Conservation (phyloP, 2,113 vertebrate species). For the Melanotaenia duboulayi region DNA sequence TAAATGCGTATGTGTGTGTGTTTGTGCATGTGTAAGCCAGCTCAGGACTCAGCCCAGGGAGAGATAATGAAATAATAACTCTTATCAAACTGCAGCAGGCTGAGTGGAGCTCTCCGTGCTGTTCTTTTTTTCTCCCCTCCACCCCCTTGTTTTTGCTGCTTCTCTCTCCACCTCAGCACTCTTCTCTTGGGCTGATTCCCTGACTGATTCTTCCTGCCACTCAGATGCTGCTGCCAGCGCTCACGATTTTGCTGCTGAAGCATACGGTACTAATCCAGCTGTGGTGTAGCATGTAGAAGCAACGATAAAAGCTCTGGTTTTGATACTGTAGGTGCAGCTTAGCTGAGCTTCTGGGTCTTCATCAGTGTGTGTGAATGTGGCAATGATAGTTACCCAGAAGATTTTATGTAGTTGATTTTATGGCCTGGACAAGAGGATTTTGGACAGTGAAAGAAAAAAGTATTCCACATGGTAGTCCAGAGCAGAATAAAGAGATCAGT, state of each 20-base stretch:
- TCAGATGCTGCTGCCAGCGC: slow-evolving; percentile 41
- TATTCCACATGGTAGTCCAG: slow-evolving; percentile 46
- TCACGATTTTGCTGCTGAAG: slow-evolving; percentile 32
- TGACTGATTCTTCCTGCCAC: slow-evolving; percentile 60
- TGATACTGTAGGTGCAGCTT: slow-evolving; percentile 18
- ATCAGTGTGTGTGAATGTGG: slow-evolving; percentile 4
- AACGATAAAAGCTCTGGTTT: slow-evolving; percentile 11
- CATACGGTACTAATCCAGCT: slow-evolving; percentile 50
- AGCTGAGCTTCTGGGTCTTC: slow-evolving; percentile 15
- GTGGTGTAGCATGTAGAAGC: slow-evolving; percentile 19
- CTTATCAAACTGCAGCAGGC: slow-evolving; percentile 81
- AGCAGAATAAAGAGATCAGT: slow-evolving; percentile 72
- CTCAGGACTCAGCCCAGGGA: slow-evolving; percentile 71
- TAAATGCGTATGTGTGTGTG: slow-evolving; percentile 29
- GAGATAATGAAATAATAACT: slow-evolving; percentile 83
- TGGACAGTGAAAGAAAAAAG: slow-evolving; percentile 64
- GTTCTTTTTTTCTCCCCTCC: slow-evolving; percentile 36
- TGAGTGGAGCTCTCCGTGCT: slow-evolving; percentile 60
- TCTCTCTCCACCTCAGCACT: slow-evolving; percentile 50
- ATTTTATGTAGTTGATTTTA: slow-evolving; percentile 46
- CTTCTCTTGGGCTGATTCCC: slow-evolving; percentile 62
- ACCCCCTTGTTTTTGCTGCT: slow-evolving; percentile 53
- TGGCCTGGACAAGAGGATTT: slow-evolving; percentile 36
- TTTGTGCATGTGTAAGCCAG: slow-evolving; percentile 53
- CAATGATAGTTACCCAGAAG: slow-evolving; percentile 9